Base-by-base conservation (phyloP, 1,140 invertebrate genomes). In the Micrasema longulum region DNA sequence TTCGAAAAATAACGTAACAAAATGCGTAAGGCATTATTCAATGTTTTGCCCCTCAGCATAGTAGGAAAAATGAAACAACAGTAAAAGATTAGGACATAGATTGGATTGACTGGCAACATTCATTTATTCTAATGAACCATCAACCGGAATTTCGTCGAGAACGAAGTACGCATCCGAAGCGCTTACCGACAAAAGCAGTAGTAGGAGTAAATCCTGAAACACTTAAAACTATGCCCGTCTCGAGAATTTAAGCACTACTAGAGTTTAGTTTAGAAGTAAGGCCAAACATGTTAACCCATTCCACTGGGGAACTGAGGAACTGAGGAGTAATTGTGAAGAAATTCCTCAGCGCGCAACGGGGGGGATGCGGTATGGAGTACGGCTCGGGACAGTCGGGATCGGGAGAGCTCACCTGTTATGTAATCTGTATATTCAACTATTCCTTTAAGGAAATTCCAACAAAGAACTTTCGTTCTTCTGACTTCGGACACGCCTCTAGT, bases 241-340 rank as follows among this genome's bases (percentile, higher is more conserved):
- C 31, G 55, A 38, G 55, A 60, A n/a, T 41, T 60, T 60, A 60
- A 60, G 55, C 55, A 38, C 55, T 16, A 38, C 31, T 60, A 60
- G 16, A 60, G 55, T 60, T 60, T 60, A 60, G 55, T 60, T 60
- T 60, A 60, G 55, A 60, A 60, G 55, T 60, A 38, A 60, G 38
- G 55, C 35, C 55, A 60, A 60, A 60, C 55, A 60, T 41, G 35
- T 60, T 60, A 60, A 38, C 55, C 55, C 55, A 36, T 41, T 38
- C 55, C 55, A 41, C 20, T 41, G 55, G n/a, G n/a, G n/a, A n/a
- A n/a, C n/a, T n/a, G n/a, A n/a, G n/a, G n/a, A n/a, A n/a, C n/a
- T n/a, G n/a, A 12, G 10, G 31, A 38, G 55, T 16, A 60, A 60
- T 60, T 38, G 26, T 36, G 55, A 36, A 14, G 55, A 60, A 60